Evolutionary conservation across 2,797 vertebrate genomes (phyloP).

Genomic region (Tokudaia muenninki): DNA sequence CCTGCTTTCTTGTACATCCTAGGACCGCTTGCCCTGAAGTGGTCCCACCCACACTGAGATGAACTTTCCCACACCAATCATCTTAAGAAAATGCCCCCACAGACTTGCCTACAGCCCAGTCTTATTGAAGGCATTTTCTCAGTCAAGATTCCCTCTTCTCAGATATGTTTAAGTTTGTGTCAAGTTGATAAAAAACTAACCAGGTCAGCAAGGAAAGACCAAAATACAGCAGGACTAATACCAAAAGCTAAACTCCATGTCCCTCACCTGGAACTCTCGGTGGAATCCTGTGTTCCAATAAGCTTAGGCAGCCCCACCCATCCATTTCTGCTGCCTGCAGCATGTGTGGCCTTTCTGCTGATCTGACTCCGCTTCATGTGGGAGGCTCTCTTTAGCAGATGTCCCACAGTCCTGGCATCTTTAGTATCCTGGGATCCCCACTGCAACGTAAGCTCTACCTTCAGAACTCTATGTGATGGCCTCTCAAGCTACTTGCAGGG

Average conservation of each 20-base stretch:
- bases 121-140: not conserved
- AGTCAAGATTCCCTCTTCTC: not conserved
- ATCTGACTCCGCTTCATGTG: not conserved
- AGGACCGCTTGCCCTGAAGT: not conserved
- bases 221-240: not conserved
- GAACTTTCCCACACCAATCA: not conserved
- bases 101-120: not conserved
- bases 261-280: not conserved
- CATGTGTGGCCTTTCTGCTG: not conserved
- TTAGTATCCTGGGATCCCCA: not conserved
- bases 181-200: not conserved
- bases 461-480: not conserved
- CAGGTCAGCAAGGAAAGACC: not conserved
- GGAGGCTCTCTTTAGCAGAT: not conserved
- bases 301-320: not conserved
- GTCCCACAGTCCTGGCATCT: not conserved
- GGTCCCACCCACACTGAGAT: not conserved
- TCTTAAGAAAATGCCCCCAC: not conserved
- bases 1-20: not conserved
- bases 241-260: not conserved
- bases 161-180: not conserved
- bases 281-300: not conserved
- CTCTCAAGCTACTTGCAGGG: not conserved
- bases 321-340: not conserved
- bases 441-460: not conserved